A percentile compares a stretch with the other conserved stretches of the same genome.
Conservation (phyloP, 1,140 invertebrate genomes). For the Psilanteris sp. region DNA sequence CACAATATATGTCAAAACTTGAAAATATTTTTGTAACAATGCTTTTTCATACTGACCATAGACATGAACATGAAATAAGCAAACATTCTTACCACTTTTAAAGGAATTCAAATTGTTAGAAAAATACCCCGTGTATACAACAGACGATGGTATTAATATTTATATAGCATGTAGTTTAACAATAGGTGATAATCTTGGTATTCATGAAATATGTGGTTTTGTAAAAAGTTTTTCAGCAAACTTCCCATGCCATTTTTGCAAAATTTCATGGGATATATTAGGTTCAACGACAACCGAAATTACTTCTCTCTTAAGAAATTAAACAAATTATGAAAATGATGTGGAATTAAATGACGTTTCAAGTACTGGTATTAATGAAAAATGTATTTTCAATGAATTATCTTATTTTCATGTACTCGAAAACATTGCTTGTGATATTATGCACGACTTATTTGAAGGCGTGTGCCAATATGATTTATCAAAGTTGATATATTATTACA, state of each 20-base stretch:
- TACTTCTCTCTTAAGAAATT: conserved; percentile 11
- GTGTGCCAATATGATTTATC: conserved; percentile 13
- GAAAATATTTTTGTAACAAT: conserved; percentile 10
- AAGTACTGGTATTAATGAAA: conserved; percentile 27
- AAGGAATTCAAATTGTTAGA: conserved; percentile 12
- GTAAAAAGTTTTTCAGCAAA: conserved; percentile 27
- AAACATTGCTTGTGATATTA: conserved; percentile 28
- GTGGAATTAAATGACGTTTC: conserved; percentile 21
- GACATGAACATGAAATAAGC: not conserved
- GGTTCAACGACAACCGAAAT: conserved; percentile 17
- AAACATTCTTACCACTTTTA: not conserved
- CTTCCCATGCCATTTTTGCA: conserved; percentile 31
- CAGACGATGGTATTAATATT: conserved; percentile 1
- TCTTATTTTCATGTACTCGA: conserved; percentile 33
- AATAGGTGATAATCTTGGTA: conserved; percentile 41
- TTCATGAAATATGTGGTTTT: conserved; percentile 38
- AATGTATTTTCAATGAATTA: conserved; percentile 37
- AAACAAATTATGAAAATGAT: conserved; percentile 27
- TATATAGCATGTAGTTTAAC: conserved; percentile 10
- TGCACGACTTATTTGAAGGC: conserved; percentile 40
- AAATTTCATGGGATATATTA: conserved; percentile 12
- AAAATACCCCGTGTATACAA: conserved; percentile 6
- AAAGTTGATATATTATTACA: conserved; percentile 19
- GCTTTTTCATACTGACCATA: not conserved
- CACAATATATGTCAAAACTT: conserved; percentile 18